These are phyloP conservation scores for Biston betularia DNA, from an alignment of 2,888 invertebrate genomes.

Conservation along the genomic window DNA sequence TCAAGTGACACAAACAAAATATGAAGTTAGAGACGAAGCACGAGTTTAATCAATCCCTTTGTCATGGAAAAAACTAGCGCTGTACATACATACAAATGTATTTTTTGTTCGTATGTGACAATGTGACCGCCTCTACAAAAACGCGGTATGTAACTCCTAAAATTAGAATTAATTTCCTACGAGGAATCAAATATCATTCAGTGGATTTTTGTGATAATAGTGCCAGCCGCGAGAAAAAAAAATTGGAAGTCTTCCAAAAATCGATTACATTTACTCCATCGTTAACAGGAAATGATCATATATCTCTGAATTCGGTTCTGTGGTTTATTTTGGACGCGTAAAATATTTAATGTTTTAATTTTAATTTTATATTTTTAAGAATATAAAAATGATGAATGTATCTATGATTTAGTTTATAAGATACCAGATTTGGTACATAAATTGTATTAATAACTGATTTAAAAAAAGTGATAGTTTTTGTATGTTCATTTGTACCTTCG, in stretches of 20 bases:
- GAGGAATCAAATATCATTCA: constrained; percentile 76
- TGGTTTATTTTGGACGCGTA: constrained; percentile 54
- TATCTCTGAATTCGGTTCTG: constrained; percentile 59
- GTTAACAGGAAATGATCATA: constrained; percentile 73
- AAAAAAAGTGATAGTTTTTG: no score
- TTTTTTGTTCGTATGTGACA: constrained; percentile 40
- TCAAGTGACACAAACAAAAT: constrained; percentile 31
- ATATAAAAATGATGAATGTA: constrained; percentile 43
- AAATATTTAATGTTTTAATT: constrained; percentile 50
- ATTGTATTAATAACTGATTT: background rate
- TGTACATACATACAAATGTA: constrained; percentile 17
- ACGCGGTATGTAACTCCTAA: constrained; percentile 66
- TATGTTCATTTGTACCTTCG: no score
- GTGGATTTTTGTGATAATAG: constrained; percentile 63
- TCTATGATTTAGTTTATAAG: constrained; percentile 5
- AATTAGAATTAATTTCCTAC: constrained; percentile 77
- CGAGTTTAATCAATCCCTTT: constrained; percentile 44
- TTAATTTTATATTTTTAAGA: constrained; percentile 39
- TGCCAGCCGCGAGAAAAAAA: constrained; percentile 72
- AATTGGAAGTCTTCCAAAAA: constrained; percentile 77
- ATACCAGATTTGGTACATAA: background rate
- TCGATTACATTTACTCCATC: constrained; percentile 79
- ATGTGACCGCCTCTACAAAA: constrained; percentile 46
- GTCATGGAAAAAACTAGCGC: constrained; percentile 34
- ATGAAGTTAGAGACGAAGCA: constrained; percentile 30